These are phyloP conservation scores for Caenorhabditis becei DNA, from an alignment of 2,888 invertebrate species.

Conservation along the genomic window DNA sequence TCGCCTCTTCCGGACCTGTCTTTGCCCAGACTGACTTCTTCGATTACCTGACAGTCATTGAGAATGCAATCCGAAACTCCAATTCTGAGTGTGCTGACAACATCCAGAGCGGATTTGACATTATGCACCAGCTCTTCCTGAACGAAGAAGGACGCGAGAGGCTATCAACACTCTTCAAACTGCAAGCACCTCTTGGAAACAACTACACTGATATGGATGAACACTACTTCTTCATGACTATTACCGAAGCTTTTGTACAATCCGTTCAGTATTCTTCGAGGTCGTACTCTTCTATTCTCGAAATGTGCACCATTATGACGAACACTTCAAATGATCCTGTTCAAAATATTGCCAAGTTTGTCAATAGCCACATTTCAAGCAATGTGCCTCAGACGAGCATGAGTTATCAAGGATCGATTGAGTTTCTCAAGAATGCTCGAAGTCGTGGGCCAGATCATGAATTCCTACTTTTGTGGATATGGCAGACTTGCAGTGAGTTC, in stretches of 20 bases:
- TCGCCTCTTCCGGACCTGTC: conserved; percentile 93
- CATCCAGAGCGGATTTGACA: conserved; percentile 59
- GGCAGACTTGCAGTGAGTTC: conserved; percentile 96
- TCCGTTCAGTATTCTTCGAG: conserved; percentile 95
- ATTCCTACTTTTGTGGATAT: conserved; percentile 89
- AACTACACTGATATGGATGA: conserved; percentile 83
- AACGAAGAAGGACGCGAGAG: conserved; percentile 55
- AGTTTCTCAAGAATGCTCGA: conserved; percentile 50
- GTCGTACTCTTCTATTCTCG: conserved; percentile 87
- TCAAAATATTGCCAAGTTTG: conserved; percentile 59
- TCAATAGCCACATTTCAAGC: too few species aligned
- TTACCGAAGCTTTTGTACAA: conserved; percentile 91
- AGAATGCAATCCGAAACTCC: conserved; percentile 60
- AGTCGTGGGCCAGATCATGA: conserved; percentile 42
- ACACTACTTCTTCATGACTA: conserved; percentile 88
- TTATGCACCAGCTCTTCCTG: conserved; percentile 50
- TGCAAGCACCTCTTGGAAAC: conserved; percentile 60
- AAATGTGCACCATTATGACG: conserved; percentile 88
- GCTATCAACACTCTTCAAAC: conserved; percentile 56
- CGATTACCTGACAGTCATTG: conserved; percentile 73
- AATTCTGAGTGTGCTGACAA: conserved; percentile 53
- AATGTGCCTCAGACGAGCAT: too few species aligned
- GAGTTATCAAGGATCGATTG: conserved; percentile 55
- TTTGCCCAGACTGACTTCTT: conserved; percentile 90
- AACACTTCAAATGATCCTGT: conserved; percentile 63